Evolutionary conservation across 2,113 vertebrate species (phyloP), one percentile per base, ranked within the genome.

Genomic region (Pimephales promelas): DNA sequence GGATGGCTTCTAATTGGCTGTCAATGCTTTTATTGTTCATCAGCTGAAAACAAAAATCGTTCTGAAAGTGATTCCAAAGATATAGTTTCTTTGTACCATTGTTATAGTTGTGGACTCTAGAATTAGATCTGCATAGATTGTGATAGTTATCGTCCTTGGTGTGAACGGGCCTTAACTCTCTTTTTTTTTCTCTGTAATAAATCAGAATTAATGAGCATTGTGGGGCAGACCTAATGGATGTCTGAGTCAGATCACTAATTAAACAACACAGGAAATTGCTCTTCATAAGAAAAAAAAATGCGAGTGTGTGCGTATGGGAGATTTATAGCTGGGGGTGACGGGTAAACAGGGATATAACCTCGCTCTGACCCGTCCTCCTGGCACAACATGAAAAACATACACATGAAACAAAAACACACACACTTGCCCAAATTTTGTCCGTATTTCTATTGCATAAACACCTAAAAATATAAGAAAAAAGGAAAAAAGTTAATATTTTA

Each of bases 311-410:
- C 49, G 40, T 47, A 5, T 34, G 61, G 45, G 13, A 79, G 77
- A 79, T 79, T 79, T 79, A 79, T 79, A 79, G 70, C 73, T 0
- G 54, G 57, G 77, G 77, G 24, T 66, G 77, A 79, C 62, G 59
- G 59, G 43, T 79, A 79, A 62, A 79, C 77, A 79, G 14, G 24
- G 59, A 54, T 64, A 26, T 79, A 79, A 79, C 77, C 59, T 79
- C 24, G 0, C 10, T 79, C 24, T 79, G 66, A 82, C 68, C 66
- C 36, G 31, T 82, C 68, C 66, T 70, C 68, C 62, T 56, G n/a
- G 52, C 54, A 73, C 36, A 59, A 28, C 81, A 28, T 74, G 45
- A 71, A 56, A 36, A 82, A 34, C 57, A 59, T 8, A 20, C 9
- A 54, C 79, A 70, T 40, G 0, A 20, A 64, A 49, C 10, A 26